Evolutionary conservation across 2,113 vertebrate genomes (phyloP).

Genomic region (Nycticorax nycticorax): DNA sequence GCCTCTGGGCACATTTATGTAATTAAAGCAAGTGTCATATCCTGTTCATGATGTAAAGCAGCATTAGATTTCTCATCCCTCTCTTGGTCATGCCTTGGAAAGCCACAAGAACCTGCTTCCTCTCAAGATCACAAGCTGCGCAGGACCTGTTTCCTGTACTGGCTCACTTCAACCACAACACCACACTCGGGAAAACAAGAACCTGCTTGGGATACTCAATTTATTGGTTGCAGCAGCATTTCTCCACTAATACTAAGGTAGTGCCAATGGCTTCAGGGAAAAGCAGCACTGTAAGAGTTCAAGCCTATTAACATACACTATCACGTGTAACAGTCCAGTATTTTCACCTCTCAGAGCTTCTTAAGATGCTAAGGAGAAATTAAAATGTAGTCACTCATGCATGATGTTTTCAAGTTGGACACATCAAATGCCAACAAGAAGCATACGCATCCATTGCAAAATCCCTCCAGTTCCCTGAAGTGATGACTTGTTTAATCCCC

Average conservation of each 20-base stretch:
- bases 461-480: background rate
- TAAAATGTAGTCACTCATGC: background rate
- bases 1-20: background rate
- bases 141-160: background rate
- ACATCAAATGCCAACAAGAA: background rate
- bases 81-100: background rate
- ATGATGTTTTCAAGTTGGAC: background rate
- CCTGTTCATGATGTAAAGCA: background rate
- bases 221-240: background rate
- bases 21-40: conserved; percentile 41
- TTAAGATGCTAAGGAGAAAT: background rate
- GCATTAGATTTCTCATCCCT: conserved; percentile 13
- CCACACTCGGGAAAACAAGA: background rate
- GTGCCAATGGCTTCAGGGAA: background rate
- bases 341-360: background rate
- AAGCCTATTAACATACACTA: background rate
- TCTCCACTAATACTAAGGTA: background rate
- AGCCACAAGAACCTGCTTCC: background rate
- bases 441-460: background rate
- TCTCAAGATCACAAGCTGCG: background rate
- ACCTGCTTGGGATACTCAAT: background rate
- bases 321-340: background rate
- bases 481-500: background rate
- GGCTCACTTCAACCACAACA: background rate
- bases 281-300: background rate